phyloP scores from a whole-genome alignment of 2,797 vertebrate species.

The Anniella stebbinsi region DNA sequence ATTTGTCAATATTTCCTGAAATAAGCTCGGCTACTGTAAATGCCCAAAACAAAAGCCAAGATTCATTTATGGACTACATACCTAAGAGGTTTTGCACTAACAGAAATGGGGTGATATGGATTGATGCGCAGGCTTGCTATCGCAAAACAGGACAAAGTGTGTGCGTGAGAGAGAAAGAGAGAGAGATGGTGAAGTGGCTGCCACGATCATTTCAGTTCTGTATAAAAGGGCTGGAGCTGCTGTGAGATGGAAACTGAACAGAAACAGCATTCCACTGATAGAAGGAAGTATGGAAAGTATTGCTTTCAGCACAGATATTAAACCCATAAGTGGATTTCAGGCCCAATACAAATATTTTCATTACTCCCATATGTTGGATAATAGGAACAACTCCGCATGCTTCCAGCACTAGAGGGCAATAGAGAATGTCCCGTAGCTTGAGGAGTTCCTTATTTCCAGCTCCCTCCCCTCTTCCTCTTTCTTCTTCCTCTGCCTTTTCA shows the following conservation, averaged over 20 bases:
- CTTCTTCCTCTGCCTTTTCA: too few relatives aligned
- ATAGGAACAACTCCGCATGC: too few relatives aligned
- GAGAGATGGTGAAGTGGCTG: background rate
- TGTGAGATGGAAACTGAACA: conserved; percentile 9
- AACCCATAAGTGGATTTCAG: background rate
- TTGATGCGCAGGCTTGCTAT: background rate
- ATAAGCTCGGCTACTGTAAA: background rate
- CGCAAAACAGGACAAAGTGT: background rate
- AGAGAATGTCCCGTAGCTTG: too few relatives aligned
- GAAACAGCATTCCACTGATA: background rate
- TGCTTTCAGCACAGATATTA: background rate
- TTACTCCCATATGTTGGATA: background rate
- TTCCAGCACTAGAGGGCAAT: too few relatives aligned
- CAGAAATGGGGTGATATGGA: conserved; percentile 8
- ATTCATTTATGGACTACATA: background rate
- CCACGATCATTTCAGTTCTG: background rate
- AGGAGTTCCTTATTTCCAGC: too few relatives aligned
- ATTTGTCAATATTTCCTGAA: conserved; percentile 34
- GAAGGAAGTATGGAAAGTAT: background rate
- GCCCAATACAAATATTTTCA: too few relatives aligned
- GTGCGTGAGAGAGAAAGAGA: background rate
- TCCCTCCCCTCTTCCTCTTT: too few relatives aligned
- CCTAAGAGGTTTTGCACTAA: background rate
- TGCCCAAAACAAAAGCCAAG: background rate
- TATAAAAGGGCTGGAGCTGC: background rate